Evolutionary conservation across 2,888 invertebrate genomes (phyloP).

Genomic region (Drosophila histrio): DNA sequence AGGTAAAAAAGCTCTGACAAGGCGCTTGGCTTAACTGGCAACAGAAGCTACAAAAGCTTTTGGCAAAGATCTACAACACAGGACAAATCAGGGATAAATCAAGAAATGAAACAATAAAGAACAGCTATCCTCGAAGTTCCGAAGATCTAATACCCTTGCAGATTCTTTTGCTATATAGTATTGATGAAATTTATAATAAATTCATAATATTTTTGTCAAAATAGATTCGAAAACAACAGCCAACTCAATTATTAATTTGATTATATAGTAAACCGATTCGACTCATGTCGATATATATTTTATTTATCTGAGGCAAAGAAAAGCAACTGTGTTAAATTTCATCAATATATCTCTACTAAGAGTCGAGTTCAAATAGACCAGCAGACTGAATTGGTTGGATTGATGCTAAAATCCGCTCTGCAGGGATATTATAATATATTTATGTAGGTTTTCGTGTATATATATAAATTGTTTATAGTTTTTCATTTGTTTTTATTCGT

Average conservation of each 20-base stretch:
- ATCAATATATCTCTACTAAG: not conserved
- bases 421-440: conserved; percentile 25
- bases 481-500: conserved; percentile 45
- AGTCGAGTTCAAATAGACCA: not conserved
- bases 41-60: conserved; percentile 75
- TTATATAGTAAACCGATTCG: too few species aligned
- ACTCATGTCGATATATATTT: not conserved
- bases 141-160: conserved; percentile 7
- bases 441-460: conserved; percentile 39
- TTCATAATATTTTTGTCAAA: not conserved
- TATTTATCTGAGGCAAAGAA: not conserved
- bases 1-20: conserved; percentile 74
- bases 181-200: not conserved
- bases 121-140: conserved; percentile 10
- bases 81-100: conserved; percentile 9
- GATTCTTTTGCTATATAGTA: not conserved
- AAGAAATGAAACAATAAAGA: conserved; percentile 6
- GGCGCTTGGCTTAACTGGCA: conserved; percentile 72
- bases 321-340: too few species aligned
- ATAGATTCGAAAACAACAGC: too few species aligned
- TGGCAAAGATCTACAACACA: conserved; percentile 52
- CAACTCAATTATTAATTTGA: too few species aligned
- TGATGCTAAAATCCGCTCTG: not conserved
- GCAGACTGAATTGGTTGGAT: not conserved
- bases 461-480: conserved; percentile 35